Base-by-base conservation (phyloP, 2,888 invertebrate species). In the Cactoblastis cactorum region DNA sequence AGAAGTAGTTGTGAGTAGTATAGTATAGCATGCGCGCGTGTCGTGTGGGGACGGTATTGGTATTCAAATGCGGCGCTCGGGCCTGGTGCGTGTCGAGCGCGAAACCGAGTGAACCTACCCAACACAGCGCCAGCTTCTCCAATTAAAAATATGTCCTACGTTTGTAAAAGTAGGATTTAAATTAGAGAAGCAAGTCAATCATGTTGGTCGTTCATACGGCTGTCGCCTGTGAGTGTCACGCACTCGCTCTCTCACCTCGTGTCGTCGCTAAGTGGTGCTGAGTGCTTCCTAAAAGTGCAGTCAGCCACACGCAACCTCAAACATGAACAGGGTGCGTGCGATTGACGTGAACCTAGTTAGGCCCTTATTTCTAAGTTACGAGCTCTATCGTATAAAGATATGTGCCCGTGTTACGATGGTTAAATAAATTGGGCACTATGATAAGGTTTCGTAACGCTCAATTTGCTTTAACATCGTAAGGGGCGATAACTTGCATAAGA, bases 21-120 rank as follows among this genome's bases (percentile, higher is more conserved):
- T 68, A 78, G 75, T 56, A 54, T 75, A 80, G 80, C 88, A 88
- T 88, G 89, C 88, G 87, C 90, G 86, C 85, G 87, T 88, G 87
- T 88, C 77, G 83, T 86, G 89, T 88, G 75, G 80, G 77, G 78
- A 80, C 79, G 89, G 92, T 92, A 92, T 93, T 93, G 93, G 93
- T 93, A 93, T 93, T 93, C 93, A 93, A 93, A 93, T 93, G 92
- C 92, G 90, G 87, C 87, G 85, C 83, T 88, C 86, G 87, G 83
- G 85, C 83, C 67, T 78, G 72, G 83, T 83, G 86, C 78, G 79
- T 81, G 83, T 76, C 55, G 68, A 65, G 69, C 69, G 66, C 61
- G 65, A 61, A 67, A 65, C 69, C 67, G 61, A 43, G 52, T 57
- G 63, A 61, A 53, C 55, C 58, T 51, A 61, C 52, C 51, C 55